Evolutionary conservation across 2,888 invertebrate genomes (phyloP).

Genomic region (Altica lythri): DNA sequence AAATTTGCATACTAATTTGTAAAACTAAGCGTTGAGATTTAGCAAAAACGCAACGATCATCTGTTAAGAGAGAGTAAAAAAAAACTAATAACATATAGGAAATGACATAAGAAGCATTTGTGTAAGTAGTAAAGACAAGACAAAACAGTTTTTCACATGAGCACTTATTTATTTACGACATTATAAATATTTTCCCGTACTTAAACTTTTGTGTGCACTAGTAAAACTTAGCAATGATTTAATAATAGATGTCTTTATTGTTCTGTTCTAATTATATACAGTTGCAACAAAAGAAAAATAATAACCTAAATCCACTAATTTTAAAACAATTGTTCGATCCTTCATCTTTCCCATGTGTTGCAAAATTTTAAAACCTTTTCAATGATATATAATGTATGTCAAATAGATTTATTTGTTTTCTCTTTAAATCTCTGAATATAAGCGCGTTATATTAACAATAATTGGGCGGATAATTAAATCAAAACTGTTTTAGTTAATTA

Average conservation of each 20-base stretch:
- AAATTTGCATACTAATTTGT: too few species aligned
- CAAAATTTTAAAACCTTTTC: slow-evolving; percentile 28
- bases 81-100: too few species aligned
- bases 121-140: too few species aligned
- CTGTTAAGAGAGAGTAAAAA: too few species aligned
- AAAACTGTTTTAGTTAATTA: slow-evolving; percentile 13
- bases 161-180: too few species aligned
- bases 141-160: too few species aligned
- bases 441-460: slow-evolving; percentile 1
- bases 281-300: slow-evolving; percentile 8
- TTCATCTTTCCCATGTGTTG: slow-evolving; percentile 42
- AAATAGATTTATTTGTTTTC: slow-evolving; percentile 2
- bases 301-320: slow-evolving; percentile 43
- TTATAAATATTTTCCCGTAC: too few species aligned
- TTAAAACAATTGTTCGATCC: slow-evolving; percentile 39
- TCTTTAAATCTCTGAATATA: slow-evolving; percentile 2
- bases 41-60: too few species aligned
- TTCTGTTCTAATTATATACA: not conserved
- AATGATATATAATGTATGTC: slow-evolving; percentile 4
- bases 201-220: too few species aligned
- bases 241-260: not conserved
- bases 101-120: too few species aligned
- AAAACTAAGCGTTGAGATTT: too few species aligned
- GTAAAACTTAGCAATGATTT: too few species aligned
- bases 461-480: slow-evolving; percentile 1